Percentiles rank a stretch among this genome's conserved stretches.
phyloP scores from a whole-genome alignment of 2,113 vertebrate species.

The Microtus oregoni region DNA sequence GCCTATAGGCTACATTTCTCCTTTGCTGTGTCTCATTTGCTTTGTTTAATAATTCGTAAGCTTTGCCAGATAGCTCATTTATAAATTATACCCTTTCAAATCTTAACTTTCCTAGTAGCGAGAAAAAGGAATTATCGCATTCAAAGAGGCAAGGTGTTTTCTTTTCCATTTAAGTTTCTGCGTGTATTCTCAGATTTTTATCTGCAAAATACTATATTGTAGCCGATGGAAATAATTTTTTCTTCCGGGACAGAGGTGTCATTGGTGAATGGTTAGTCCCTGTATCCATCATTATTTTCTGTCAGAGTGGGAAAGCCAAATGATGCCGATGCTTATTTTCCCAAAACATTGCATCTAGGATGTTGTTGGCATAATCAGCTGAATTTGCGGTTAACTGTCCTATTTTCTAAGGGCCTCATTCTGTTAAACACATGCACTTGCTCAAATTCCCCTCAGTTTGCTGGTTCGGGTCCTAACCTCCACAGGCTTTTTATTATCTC shows the following conservation, averaged over 20 bases:
- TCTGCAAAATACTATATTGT: neutral
- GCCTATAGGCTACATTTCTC: rapidly evolving
- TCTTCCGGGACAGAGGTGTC: neutral
- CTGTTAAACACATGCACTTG: conserved; percentile 52
- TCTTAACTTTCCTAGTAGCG: neutral
- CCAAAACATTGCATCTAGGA: neutral
- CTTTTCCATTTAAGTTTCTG: conserved; percentile 21
- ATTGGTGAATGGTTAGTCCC: neutral
- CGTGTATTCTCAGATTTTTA: conserved; percentile 16
- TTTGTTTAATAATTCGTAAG: conserved; percentile 24
- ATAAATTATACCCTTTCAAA: conserved; percentile 11
- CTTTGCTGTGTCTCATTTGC: neutral
- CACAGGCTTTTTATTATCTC: conserved; percentile 40
- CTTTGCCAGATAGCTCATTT: neutral
- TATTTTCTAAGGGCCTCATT: conserved; percentile 58
- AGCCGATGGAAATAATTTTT: neutral
- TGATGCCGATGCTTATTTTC: conserved; percentile 54
- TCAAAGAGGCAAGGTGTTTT: conserved; percentile 32
- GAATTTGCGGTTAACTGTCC: conserved; percentile 54
- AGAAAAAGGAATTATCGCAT: conserved; percentile 10
- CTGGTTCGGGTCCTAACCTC: conserved; percentile 46
- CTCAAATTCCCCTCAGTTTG: conserved; percentile 41
- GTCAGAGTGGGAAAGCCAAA: neutral
- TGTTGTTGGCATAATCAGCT: conserved; percentile 59
- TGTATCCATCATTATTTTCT: neutral